These are phyloP conservation scores for Acarapis woodi DNA, from an alignment of 1,140 invertebrate species.

Conservation along the genomic window DNA sequence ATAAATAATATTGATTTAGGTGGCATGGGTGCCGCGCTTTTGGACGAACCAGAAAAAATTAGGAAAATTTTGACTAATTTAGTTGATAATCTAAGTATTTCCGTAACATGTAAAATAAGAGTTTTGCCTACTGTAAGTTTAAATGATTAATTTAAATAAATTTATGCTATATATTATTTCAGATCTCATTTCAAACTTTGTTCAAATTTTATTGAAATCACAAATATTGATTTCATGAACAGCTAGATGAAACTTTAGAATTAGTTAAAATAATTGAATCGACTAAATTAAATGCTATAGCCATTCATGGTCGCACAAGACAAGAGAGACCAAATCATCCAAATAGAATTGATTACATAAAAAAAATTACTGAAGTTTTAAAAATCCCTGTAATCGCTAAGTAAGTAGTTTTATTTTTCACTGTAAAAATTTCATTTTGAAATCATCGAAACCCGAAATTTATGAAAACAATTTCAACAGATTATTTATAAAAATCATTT, in stretches of 20 bases:
- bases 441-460: too few relatives aligned
- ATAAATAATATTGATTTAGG: too few relatives aligned
- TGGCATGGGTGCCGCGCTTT: conserved; percentile 61
- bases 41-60: conserved; percentile 34
- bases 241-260: conserved; percentile 36
- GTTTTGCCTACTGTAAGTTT: conserved; percentile 26
- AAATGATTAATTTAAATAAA: conserved; percentile 6
- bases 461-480: too few relatives aligned
- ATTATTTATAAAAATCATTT: too few relatives aligned
- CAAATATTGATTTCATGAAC: conserved; percentile 7
- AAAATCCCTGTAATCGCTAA: conserved; percentile 84
- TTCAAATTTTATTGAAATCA: neutral
- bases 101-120: conserved; percentile 85
- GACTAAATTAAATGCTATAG: conserved; percentile 65
- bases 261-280: conserved; percentile 43
- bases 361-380: conserved; percentile 35
- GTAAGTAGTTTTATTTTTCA: conserved; percentile 23
- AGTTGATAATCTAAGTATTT: conserved; percentile 34
- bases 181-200: neutral
- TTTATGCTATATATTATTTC: too few relatives aligned
- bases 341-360: conserved; percentile 45
- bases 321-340: conserved; percentile 57
- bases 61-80: conserved; percentile 47
- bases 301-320: conserved; percentile 65
- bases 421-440: conserved; percentile 2